These are phyloP conservation scores for Lasioglossum villosulum DNA, from an alignment of 2,888 invertebrate genomes.

Conservation along the genomic window DNA sequence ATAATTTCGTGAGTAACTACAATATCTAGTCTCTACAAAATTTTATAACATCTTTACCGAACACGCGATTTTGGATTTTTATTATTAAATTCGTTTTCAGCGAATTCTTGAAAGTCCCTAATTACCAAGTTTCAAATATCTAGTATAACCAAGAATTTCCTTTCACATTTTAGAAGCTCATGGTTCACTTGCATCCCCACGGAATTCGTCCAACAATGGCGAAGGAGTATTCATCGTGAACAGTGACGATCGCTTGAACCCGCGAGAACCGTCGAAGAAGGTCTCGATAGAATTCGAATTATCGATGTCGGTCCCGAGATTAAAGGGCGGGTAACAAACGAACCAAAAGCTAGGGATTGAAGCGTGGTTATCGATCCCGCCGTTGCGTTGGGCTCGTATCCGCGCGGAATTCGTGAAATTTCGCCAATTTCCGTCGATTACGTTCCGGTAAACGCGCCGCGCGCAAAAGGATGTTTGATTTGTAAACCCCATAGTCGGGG, in stretches of 20 bases:
- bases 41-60: too few relatives aligned
- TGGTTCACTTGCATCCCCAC: background rate
- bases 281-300: conserved; percentile 10
- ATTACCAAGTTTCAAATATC: background rate
- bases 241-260: background rate
- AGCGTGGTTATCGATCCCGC: background rate
- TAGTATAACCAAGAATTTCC: background rate
- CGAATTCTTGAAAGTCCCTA: too few relatives aligned
- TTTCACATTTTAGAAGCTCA: background rate
- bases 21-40: too few relatives aligned
- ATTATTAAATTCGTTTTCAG: too few relatives aligned
- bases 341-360: conserved; percentile 10
- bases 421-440: conserved; percentile 6
- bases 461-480: background rate
- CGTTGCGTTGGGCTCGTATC: background rate
- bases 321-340: background rate
- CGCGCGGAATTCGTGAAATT: conserved; percentile 1
- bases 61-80: too few relatives aligned
- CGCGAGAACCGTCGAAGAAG: background rate
- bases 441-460: background rate
- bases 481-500: background rate
- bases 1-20: too few relatives aligned
- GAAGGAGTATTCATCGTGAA: background rate
- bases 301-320: background rate
- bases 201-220: background rate